Base-by-base conservation (phyloP, 2,797 vertebrate species). In the Diplodus puntazzo region DNA sequence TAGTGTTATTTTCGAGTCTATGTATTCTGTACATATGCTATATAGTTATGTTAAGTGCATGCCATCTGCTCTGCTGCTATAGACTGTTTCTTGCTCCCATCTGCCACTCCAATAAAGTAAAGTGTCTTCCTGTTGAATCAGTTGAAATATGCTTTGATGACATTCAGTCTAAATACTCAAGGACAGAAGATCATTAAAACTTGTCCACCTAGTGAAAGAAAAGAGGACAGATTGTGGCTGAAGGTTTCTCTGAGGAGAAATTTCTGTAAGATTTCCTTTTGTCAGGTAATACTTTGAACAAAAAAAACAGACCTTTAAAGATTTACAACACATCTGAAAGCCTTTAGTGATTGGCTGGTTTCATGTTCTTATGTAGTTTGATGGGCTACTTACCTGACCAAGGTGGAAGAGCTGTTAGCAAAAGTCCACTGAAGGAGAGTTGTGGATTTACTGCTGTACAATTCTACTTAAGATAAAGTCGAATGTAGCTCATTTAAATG, bases 311-410 rank as follows among this genome's bases (percentile, higher is more conserved):
- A 21, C 57, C 8, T 60, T 84, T 42, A 21, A 21, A 58, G 60
- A 11, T 27, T 48, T 18, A 43, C 69, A 57, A 52, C 52, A 46
- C 61, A 48, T 70, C 64, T 50, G 48, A 73, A 69, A 34, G 34
- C 34, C 34, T 34, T 34, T 9, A 34, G 79, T 25, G 21, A 59
- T 17, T 18, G 48, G 18, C 59, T 60, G 60, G 64, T 60, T 80
- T 77, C 50, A 74, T 80, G 69, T 70, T 52, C 65, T 67, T 25
- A 17, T 70, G 71, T 45, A 45, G 70, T 73, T n/a, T 80, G 25
- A 77, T 60, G 57, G 46, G 34, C 60, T 67, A 75, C 76, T 74
- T 69, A 61, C 14, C 52, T n/a, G 0, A 13, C 27, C n/a, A 30
- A 55, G 59, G 18, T 50, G 43, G 34, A 52, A 25, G 55, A 27